Base-by-base conservation (phyloP, 2,797 vertebrate species). In the Betta splendens region DNA sequence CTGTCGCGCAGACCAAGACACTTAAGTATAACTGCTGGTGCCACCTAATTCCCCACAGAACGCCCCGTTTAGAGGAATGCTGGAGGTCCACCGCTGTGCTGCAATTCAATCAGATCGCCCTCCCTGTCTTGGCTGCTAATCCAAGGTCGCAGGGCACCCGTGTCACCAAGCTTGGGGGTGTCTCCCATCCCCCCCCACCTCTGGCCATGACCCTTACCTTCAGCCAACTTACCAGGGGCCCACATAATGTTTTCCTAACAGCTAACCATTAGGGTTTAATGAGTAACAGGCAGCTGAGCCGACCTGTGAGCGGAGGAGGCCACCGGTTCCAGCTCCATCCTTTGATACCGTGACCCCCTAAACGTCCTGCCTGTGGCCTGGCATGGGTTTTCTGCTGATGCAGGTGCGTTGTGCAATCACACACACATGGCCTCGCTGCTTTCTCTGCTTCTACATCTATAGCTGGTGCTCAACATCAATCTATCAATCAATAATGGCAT, bases 191-290 rank as follows among this genome's bases (percentile, higher is more conserved):
- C 5, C 25, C 56, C 35, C 42, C 10, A 59, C 58, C 75, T 68
- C 46, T 2, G 60, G 61, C 83, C 83, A 21, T 83, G 84, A 89
- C 79, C 86, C 42, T 45, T 28, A 31, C 64, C 52, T 77, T 80
- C 73, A 80, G 73, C 72, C 68, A 40, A 69, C 66, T 75, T 73
- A 80, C 68, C 61, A 33, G 69, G 33, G 69, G 75, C 71, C 67
- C 62, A 6, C 36, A 64, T 77, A 57, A 72, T 90, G 85, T 86
- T 86, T 85, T 84, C 73, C 80, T 81, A 87, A 83, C 72, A 56
- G 83, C 76, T 78, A 86, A 84, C 86, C 72, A 89, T 89, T 87
- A 88, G 35, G 9, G 66, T 76, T 81, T 89, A 90, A 91, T 90
- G 87, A 85, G 60, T 70, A 85, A 83, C 89, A 89, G 83, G 76